Conservation (phyloP, 2,113 vertebrate species). For the Tinamus guttatus region DNA sequence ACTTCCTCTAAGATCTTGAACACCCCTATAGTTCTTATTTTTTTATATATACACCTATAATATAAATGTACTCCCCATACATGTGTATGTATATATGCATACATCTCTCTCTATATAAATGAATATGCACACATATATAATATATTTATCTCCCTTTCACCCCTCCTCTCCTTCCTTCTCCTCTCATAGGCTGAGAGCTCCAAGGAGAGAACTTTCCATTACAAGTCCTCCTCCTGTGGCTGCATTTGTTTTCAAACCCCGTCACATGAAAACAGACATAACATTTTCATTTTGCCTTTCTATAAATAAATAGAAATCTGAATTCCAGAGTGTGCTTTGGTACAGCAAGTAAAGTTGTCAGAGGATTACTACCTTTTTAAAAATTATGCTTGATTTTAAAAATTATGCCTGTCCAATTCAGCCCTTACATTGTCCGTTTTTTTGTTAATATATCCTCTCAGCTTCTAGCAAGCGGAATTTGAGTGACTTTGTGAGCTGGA, state of each 20-base stretch:
- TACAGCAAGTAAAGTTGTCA: not conserved
- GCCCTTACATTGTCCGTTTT: not conserved
- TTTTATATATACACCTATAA: not conserved
- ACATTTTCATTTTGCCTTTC: conserved; percentile 44
- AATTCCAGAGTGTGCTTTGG: not conserved
- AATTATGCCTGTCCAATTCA: not conserved
- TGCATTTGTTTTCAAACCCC: conserved; percentile 39
- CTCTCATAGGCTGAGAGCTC: not conserved
- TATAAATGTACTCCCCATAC: not conserved
- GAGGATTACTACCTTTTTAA: not conserved
- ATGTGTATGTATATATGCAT: not conserved
- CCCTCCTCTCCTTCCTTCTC: not conserved
- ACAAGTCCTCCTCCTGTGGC: conserved; percentile 31
- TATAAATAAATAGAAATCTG: conserved; percentile 44
- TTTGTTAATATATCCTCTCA: not conserved
- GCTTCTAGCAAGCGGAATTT: not conserved
- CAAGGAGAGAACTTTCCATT: conserved; percentile 19
- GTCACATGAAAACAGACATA: conserved; percentile 21
- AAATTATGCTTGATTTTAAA: not conserved
- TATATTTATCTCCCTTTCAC: not conserved
- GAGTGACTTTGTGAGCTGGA: not conserved
- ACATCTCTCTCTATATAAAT: not conserved
- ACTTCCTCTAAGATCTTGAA: not conserved
- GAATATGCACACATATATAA: not conserved
- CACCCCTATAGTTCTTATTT: not conserved